phyloP scores from a whole-genome alignment of 1,140 invertebrate genomes.

The Lethrus apterus region DNA sequence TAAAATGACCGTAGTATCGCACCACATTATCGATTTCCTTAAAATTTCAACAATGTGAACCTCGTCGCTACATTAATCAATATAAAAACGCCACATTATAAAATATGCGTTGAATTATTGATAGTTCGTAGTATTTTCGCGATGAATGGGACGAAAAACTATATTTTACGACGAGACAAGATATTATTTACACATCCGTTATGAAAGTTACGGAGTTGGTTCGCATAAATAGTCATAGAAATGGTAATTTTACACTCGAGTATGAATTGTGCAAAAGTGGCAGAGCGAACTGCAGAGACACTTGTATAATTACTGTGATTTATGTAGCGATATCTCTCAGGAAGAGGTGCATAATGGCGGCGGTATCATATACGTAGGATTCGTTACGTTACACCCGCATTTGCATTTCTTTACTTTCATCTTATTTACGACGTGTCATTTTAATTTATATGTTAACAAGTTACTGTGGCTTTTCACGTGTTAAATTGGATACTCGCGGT shows the following conservation, averaged over 20 bases:
- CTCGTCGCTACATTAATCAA: too few relatives aligned
- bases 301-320: slow-evolving; percentile 10
- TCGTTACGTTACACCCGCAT: not conserved
- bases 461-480: too few relatives aligned
- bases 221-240: slow-evolving; percentile 8
- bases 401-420: slow-evolving; percentile 4
- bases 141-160: not conserved
- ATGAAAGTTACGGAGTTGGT: slow-evolving; percentile 3
- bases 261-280: slow-evolving; percentile 5
- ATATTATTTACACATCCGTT: slow-evolving; percentile 1
- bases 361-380: not conserved
- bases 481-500: too few relatives aligned
- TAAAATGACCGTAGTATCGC: too few relatives aligned
- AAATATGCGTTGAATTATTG: too few relatives aligned
- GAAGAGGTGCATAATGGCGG: not conserved
- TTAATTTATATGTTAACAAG: too few relatives aligned
- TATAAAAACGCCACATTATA: too few relatives aligned
- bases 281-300: slow-evolving; percentile 9
- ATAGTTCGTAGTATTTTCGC: too few relatives aligned
- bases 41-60: too few relatives aligned
- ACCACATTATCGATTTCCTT: too few relatives aligned
- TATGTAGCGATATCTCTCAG: slow-evolving; percentile 11
- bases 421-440: too few relatives aligned
- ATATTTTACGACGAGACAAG: not conserved
- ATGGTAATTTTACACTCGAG: slow-evolving; percentile 6